These are phyloP conservation scores for Heteromormyrus szaboi DNA, from an alignment of 2,797 vertebrate species.

Conservation along the genomic window DNA sequence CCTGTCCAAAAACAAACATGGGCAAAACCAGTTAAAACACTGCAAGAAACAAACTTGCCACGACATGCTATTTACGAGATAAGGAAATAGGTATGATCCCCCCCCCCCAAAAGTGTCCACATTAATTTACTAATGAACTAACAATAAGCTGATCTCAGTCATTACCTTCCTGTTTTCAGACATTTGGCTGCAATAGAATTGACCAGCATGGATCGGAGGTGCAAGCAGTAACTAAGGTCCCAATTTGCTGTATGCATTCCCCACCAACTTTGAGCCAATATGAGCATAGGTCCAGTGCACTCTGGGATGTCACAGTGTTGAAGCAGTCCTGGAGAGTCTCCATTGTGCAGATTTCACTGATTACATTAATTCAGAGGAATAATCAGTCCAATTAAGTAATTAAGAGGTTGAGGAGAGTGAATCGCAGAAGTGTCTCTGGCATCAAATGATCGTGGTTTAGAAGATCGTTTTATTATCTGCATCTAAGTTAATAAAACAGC, in stretches of 20 bases:
- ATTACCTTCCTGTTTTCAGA: not conserved
- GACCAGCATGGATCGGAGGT: not conserved
- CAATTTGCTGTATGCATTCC: not conserved
- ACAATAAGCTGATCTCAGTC: not conserved
- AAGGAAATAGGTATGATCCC: not conserved
- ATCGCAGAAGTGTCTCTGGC: not conserved
- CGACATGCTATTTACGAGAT: not conserved
- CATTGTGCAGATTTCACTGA: not conserved
- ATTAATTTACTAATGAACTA: not conserved
- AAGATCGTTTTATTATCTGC: not conserved
- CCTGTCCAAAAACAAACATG: not conserved
- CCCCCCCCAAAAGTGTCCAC: not conserved
- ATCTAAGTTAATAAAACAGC: not conserved
- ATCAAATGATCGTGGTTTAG: not conserved
- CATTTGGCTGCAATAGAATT: not conserved
- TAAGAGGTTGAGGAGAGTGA: not conserved
- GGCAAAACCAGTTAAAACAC: not conserved
- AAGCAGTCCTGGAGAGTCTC: not conserved
- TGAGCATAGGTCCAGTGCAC: not conserved
- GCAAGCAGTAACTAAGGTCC: not conserved
- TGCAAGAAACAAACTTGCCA: not conserved
- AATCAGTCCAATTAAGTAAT: conserved; percentile 16
- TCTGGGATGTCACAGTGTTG: not conserved
- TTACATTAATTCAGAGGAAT: conserved; percentile 11
- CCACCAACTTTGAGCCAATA: not conserved